Conservation (phyloP, 1,140 invertebrate genomes). For the Subanguina moxae region DNA sequence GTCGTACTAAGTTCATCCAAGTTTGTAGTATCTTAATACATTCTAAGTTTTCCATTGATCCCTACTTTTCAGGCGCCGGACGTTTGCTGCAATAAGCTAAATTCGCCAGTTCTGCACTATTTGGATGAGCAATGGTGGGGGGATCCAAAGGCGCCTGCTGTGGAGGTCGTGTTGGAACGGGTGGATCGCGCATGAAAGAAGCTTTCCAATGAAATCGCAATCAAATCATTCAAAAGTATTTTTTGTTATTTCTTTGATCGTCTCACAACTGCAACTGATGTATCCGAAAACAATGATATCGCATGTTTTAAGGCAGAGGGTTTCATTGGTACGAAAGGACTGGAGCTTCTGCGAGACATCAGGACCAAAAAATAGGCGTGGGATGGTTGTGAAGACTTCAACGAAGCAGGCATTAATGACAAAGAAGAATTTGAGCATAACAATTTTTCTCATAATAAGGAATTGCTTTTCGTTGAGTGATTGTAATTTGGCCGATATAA, state of each 20-base stretch:
- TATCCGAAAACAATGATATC: background rate
- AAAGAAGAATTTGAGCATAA: too few relatives aligned
- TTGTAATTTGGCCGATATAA: too few relatives aligned
- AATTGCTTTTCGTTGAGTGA: too few relatives aligned
- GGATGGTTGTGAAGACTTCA: too few relatives aligned
- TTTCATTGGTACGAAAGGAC: background rate
- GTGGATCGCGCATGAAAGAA: constrained; percentile 5
- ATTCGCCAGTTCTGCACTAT: constrained; percentile 4
- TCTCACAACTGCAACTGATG: background rate
- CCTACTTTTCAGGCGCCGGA: constrained; percentile 16
- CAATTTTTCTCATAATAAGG: too few relatives aligned
- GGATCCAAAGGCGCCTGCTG: constrained; percentile 3
- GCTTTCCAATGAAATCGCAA: background rate
- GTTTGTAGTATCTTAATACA: too few relatives aligned
- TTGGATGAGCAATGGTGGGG: constrained; percentile 17
- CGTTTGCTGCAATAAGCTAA: constrained; percentile 14
- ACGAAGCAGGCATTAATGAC: too few relatives aligned
- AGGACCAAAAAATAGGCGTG: too few relatives aligned
- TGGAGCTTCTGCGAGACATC: too few relatives aligned
- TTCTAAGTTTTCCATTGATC: background rate
- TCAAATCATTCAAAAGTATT: constrained; percentile 12
- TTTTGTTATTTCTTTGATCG: background rate
- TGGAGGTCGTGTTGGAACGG: constrained; percentile 14
- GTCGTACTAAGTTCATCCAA: constrained; percentile 3
- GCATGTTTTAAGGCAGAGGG: background rate